phyloP scores from a whole-genome alignment of 2,888 invertebrate species.

The Pseudococcus jackbeardsleyi region DNA sequence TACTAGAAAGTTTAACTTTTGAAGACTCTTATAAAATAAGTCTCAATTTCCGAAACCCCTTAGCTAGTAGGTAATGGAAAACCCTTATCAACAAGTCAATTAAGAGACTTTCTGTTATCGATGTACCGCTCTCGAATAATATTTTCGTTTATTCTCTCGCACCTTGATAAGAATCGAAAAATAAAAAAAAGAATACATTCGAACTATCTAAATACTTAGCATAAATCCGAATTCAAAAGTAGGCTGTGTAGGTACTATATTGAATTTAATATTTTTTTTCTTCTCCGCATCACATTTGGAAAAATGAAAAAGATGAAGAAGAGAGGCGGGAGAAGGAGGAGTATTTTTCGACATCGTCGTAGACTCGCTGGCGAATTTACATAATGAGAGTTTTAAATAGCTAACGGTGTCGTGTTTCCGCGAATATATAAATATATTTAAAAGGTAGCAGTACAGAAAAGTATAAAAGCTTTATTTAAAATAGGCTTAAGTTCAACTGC shows the following conservation, averaged over 20 bases:
- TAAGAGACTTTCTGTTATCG: too few species aligned
- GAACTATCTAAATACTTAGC: too few species aligned
- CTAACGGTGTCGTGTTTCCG: slow-evolving; percentile 43
- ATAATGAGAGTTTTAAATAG: slow-evolving; percentile 43
- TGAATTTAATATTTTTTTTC: slow-evolving; percentile 24
- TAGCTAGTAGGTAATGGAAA: too few species aligned
- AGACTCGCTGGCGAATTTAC: slow-evolving; percentile 18
- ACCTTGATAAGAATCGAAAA: neutral
- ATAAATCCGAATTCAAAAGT: neutral
- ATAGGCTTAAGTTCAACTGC: slow-evolving; percentile 30
- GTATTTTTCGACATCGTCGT: slow-evolving; percentile 35
- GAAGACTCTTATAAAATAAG: too few species aligned
- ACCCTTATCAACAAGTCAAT: too few species aligned
- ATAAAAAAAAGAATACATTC: too few species aligned
- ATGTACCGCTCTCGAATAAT: too few species aligned
- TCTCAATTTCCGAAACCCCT: too few species aligned
- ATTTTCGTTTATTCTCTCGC: too few species aligned
- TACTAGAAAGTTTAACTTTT: too few species aligned
- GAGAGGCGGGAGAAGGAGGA: neutral
- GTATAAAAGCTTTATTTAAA: slow-evolving; percentile 46
- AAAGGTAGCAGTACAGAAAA: slow-evolving; percentile 39
- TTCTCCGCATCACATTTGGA: neutral
- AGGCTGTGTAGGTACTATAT: neutral
- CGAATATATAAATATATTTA: slow-evolving; percentile 44
- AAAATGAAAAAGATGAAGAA: neutral